Conservation (phyloP, 30 jellyfish, hydroid and myxozoan genomes). For the Clytia hemisphaerica region DNA sequence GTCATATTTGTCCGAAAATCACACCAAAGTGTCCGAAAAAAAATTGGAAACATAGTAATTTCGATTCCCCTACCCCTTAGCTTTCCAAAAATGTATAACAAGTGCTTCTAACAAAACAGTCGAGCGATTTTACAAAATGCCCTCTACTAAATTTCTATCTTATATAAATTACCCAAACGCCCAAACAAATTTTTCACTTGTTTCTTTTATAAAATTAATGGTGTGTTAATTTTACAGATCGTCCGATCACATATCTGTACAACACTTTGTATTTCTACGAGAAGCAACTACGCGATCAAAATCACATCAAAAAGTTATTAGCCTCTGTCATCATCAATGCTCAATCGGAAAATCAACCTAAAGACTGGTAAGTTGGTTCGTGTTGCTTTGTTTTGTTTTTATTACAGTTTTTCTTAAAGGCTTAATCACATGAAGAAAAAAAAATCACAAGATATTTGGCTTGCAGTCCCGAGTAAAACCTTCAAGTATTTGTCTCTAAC, state of each 20-base stretch:
- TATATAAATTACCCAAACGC: neutral
- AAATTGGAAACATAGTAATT: too few species aligned
- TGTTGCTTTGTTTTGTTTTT: neutral
- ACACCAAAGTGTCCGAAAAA: too few species aligned
- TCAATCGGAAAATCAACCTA: constrained; percentile 58
- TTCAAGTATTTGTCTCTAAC: too few species aligned
- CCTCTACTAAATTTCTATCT: neutral
- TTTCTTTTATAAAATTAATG: neutral
- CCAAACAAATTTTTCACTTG: neutral
- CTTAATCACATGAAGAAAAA: too few species aligned
- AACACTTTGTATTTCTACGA: constrained; percentile 75
- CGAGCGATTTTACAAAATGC: too few species aligned
- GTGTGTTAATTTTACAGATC: constrained; percentile 38
- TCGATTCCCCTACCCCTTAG: too few species aligned
- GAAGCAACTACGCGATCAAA: constrained; percentile 59
- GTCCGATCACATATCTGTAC: constrained; percentile 72
- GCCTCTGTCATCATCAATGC: constrained; percentile 68
- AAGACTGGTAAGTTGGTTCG: constrained; percentile 55
- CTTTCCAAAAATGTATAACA: too few species aligned
- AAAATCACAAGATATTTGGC: too few species aligned
- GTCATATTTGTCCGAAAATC: too few species aligned
- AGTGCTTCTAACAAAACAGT: too few species aligned
- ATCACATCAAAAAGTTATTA: constrained; percentile 51
- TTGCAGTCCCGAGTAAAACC: too few species aligned
- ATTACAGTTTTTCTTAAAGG: neutral